Percentiles rank a stretch among this genome's conserved stretches.
Evolutionary conservation across 2,888 invertebrate species (phyloP).

Genomic region (Rhaphigaster nebulosa): DNA sequence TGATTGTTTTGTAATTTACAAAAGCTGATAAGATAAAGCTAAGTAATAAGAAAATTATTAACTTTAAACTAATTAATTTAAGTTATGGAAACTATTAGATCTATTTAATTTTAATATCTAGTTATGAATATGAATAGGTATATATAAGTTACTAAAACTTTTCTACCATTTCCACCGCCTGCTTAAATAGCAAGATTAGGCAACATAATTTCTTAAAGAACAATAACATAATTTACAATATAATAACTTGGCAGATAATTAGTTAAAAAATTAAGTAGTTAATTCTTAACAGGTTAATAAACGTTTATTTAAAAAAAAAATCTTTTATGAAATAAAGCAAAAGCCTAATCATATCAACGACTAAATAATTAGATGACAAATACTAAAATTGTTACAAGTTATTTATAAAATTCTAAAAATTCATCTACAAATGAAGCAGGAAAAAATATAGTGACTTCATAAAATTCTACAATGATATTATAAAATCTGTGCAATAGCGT

Average conservation of each 20-base stretch:
- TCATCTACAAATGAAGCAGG: not conserved
- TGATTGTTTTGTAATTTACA: too few relatives aligned
- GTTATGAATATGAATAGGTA: too few relatives aligned
- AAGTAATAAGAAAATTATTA: not conserved
- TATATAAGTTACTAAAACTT: not conserved
- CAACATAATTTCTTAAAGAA: not conserved
- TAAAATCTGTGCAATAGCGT: slow-evolving; percentile 37
- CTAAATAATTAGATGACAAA: not conserved
- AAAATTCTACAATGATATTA: not conserved
- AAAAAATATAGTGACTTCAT: slow-evolving; percentile 33
- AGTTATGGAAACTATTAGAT: not conserved
- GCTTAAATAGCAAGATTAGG: not conserved
- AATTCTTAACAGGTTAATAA: not conserved
- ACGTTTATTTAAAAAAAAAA: not conserved
- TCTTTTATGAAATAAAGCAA: not conserved
- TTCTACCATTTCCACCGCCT: not conserved
- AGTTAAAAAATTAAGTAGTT: not conserved
- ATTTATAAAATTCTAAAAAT: not conserved
- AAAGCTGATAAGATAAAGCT: too few relatives aligned
- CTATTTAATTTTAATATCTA: too few relatives aligned
- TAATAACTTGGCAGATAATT: not conserved
- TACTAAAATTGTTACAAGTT: slow-evolving; percentile 3
- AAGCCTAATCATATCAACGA: not conserved
- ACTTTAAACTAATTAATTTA: not conserved
- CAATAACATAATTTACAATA: not conserved